These are phyloP conservation scores for Drosophila melanogaster DNA, from an alignment of 1,140 invertebrate genomes.

Conservation along the genomic window DNA sequence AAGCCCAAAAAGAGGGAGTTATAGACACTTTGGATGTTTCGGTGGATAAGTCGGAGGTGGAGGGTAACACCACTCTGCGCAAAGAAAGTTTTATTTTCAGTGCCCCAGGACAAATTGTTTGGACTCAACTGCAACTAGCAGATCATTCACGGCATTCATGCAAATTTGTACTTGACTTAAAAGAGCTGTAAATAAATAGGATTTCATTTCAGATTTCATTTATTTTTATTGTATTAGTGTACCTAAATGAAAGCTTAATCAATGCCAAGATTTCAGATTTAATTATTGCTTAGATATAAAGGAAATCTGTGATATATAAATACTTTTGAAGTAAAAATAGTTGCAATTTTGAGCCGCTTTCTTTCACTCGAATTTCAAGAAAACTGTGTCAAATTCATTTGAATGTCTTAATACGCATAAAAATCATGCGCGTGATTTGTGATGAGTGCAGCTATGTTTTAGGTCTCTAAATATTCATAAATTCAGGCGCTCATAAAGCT, in stretches of 20 bases:
- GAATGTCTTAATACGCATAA: neutral
- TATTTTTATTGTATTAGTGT: too few relatives aligned
- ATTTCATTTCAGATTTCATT: neutral
- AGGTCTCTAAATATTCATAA: constrained; percentile 31
- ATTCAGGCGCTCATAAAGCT: constrained; percentile 13
- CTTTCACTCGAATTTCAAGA: neutral
- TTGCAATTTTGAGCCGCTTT: neutral
- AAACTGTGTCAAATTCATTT: constrained; percentile 2
- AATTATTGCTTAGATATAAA: too few relatives aligned
- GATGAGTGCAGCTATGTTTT: constrained; percentile 2
- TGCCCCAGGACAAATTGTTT: constrained; percentile 23
- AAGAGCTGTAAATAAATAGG: neutral
- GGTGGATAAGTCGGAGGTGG: neutral
- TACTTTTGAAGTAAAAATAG: too few relatives aligned
- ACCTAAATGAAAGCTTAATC: too few relatives aligned
- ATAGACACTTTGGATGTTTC: constrained; percentile 30
- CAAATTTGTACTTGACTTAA: neutral
- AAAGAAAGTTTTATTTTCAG: constrained; percentile 68
- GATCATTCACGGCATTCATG: constrained; percentile 20
- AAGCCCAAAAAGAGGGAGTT: constrained; percentile 63
- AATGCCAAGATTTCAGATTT: too few relatives aligned
- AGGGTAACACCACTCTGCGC: constrained; percentile 14
- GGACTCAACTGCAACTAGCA: constrained; percentile 1
- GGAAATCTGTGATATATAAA: too few relatives aligned
- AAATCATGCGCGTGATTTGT: neutral